Conservation (phyloP, 1,140 invertebrate genomes). For the Delia radicum region DNA sequence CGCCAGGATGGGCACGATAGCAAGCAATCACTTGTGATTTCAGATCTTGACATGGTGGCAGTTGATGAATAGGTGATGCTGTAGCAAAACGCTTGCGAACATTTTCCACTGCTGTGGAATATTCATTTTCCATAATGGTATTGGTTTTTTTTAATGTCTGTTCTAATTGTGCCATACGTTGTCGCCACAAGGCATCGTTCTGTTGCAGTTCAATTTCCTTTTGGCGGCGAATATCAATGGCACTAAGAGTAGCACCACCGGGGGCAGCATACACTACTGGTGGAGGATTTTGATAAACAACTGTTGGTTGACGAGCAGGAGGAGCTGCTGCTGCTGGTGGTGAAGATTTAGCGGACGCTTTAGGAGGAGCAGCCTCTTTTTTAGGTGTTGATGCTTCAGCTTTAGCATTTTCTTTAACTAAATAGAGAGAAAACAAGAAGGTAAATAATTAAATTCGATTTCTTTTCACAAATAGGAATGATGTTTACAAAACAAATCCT, state of each 20-base stretch:
- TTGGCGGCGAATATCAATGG: constrained; percentile 50
- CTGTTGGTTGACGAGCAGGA: constrained; percentile 33
- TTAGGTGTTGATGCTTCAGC: background rate
- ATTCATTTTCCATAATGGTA: constrained; percentile 57
- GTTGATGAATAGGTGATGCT: constrained; percentile 44
- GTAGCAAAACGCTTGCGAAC: constrained; percentile 52
- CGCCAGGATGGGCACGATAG: constrained; percentile 58
- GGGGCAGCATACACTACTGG: constrained; percentile 44
- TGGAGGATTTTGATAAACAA: constrained; percentile 38
- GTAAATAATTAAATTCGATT: no score
- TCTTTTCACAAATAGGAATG: no score
- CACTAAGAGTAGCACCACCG: constrained; percentile 48
- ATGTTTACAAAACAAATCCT: no score
- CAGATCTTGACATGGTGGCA: constrained; percentile 57
- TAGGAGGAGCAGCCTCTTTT: constrained; percentile 24
- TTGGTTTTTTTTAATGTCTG: constrained; percentile 57
- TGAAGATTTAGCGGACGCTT: no score
- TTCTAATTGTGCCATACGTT: constrained; percentile 57
- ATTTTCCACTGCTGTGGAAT: constrained; percentile 55
- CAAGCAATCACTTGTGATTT: constrained; percentile 59
- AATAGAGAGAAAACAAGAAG: constrained; percentile 20
- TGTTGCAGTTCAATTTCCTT: constrained; percentile 50
- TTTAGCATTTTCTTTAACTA: constrained; percentile 43
- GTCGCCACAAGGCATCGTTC: constrained; percentile 58
- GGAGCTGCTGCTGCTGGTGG: constrained; percentile 18